phyloP scores from a whole-genome alignment of 2,797 vertebrate genomes.

The Phoxinus dragarum region DNA sequence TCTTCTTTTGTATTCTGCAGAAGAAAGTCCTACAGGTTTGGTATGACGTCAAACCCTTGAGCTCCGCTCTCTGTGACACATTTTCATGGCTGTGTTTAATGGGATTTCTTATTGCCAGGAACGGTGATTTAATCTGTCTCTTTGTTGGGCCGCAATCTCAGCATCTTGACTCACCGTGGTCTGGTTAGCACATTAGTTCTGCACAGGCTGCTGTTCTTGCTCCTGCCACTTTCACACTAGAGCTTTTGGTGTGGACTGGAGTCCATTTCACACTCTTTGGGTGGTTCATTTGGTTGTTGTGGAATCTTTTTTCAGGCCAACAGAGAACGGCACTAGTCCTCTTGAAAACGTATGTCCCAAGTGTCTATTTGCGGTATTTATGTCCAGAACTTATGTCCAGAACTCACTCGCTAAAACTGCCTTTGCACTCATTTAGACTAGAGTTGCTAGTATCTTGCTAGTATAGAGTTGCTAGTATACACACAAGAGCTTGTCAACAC shows the following conservation, averaged over 20 bases:
- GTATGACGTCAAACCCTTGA: not conserved
- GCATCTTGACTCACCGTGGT: not conserved
- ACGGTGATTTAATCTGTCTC: not conserved
- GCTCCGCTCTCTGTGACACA: not conserved
- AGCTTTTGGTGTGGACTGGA: not conserved
- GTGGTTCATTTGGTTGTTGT: not conserved
- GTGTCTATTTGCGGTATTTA: too few species aligned
- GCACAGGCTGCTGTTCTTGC: not conserved
- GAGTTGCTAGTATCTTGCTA: not conserved
- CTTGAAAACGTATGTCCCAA: not conserved
- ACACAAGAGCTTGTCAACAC: not conserved
- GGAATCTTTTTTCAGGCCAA: not conserved
- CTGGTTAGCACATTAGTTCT: not conserved
- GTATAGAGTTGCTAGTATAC: not conserved
- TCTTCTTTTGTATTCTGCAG: not conserved
- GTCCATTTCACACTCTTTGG: not conserved
- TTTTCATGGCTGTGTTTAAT: slow-evolving; percentile 11
- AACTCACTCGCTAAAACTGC: too few species aligned
- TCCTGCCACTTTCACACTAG: not conserved
- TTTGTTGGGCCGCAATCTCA: not conserved
- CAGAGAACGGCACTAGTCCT: not conserved
- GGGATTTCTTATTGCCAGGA: slow-evolving; percentile 6
- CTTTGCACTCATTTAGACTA: too few species aligned
- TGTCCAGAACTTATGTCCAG: too few species aligned
- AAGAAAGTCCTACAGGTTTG: not conserved